Conservation (phyloP, 2,113 vertebrate genomes). For the Leucosticte australis region DNA sequence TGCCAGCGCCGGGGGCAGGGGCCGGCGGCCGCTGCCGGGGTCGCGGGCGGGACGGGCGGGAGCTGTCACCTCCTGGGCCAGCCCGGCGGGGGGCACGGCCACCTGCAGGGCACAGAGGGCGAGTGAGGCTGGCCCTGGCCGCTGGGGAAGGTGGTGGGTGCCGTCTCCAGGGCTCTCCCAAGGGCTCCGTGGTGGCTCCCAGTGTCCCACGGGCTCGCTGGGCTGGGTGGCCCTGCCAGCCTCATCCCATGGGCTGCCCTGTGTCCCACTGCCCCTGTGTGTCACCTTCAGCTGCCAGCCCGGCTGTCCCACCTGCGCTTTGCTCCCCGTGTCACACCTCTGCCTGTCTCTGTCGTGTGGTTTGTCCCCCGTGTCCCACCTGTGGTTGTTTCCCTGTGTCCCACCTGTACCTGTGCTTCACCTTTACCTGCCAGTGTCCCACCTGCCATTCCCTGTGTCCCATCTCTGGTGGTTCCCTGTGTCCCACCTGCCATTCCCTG, state of each 20-base stretch:
- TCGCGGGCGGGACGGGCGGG: accelerated
- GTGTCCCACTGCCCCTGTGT: background rate
- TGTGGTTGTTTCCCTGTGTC: background rate
- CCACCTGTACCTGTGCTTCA: background rate
- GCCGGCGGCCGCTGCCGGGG: accelerated
- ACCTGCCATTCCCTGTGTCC: background rate
- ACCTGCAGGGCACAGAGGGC: background rate
- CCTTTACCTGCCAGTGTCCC: background rate
- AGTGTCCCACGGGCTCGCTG: accelerated
- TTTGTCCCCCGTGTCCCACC: background rate
- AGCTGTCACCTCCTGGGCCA: background rate
- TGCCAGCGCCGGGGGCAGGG: background rate
- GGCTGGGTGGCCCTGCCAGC: background rate
- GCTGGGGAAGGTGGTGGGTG: accelerated
- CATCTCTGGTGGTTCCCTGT: no score
- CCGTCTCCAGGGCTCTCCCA: accelerated
- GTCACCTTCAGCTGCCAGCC: background rate
- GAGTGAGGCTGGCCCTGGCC: background rate
- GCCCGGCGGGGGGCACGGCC: accelerated
- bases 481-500: background rate
- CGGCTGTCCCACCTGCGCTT: no score
- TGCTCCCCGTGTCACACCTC: background rate
- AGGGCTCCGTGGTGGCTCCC: background rate
- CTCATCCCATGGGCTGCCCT: accelerated
- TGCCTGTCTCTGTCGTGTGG: no score